Base-by-base conservation (phyloP, 2,797 vertebrate genomes). In the Thripadectes ignobilis region DNA sequence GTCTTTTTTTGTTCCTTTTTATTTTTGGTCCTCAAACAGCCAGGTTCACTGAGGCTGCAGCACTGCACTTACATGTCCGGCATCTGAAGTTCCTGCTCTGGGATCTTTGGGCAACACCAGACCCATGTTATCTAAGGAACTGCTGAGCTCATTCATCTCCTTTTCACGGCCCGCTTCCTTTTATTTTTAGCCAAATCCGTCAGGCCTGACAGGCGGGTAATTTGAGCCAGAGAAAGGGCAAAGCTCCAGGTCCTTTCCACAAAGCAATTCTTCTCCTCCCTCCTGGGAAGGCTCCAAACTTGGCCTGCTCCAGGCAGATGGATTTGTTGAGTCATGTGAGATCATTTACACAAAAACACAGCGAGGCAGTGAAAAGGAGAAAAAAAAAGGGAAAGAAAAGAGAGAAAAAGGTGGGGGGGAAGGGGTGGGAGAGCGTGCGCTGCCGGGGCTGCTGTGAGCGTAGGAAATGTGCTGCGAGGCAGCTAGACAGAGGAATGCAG, bases 291-390 rank as follows among this genome's bases (percentile, higher is more conserved):
- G 96, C 98, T 98, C 97, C 95, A 98, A 98, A 98, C 98, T 98
- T 98, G 98, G 98, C 98, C 97, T 96, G 96, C 98, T 98, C 94
- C 97, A 97, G 98, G 98, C 98, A 98, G 96, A 96, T 98, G 98
- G 98, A 99, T 99, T 98, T 99, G 99, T 99, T 98, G 99, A 99
- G 99, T 99, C 99, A 99, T 99, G 98, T 99, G 98, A 99, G 98
- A 98, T 99, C 98, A 98, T 99, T 98, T 98, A 98, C 98, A 99
- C 98, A 99, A 98, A 98, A 97, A 98, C 98, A 98, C 97, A 97
- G 97, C 59, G 95, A 98, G 98, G 95, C 97, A 97, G 97, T 97
- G 95, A 95, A 97, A 96, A 97, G 88, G 84, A 81, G 81, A 77
- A 65, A 65, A 79, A 58, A 86, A 73, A 43, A 23, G 16, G 32